Evolutionary conservation across 1,140 invertebrate genomes (phyloP), one percentile per base, ranked within the genome.

Genomic region (Ooceraea biroi): DNA sequence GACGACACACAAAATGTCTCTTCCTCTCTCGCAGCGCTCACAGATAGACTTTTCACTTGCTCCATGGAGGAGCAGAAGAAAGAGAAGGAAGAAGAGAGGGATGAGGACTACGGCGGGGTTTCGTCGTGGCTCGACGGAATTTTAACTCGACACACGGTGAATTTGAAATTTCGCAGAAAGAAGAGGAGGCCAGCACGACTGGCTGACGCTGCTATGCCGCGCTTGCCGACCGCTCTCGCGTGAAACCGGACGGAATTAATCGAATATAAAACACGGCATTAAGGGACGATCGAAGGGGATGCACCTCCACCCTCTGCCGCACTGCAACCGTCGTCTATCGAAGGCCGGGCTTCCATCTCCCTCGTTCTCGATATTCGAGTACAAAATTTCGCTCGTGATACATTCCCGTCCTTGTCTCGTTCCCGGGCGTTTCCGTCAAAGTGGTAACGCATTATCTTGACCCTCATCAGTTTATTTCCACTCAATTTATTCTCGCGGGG

Each of bases 221-320:
- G 61, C 50, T 44, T 55, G 50, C 63, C 65, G 50, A 57, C 41
- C 65, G 76, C 74, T 88, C 77, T 72, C 76, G 84, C 78, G 83
- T 89, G 86, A 89, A 89, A 74, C 86, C 84, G 74, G 69, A 83
- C 52, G 86, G 86, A 89, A 88, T 89, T 89, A 83, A 89, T 89
- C 78, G 87, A 89, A 88, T 89, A 88, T 89, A 89, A 89, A 88
- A 88, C 74, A 88, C 68, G 52, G 61, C 87, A 88, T 89, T 88
- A 88, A 60, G 30, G 46, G 44, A 5, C 76, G 85, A 14, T 73
- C 55, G 58, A 52, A 27, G 50, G 66, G n/a, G 50, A 30, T n/a
- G 65, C n/a, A n/a, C n/a, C 48, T 25, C 22, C 30, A 0, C 19
- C 22, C 58, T 48, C 8, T 66, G 19, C 30, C 44, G 10, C 19